Conservation (phyloP, 2,797 vertebrate genomes). For the Gambusia yucatana region DNA sequence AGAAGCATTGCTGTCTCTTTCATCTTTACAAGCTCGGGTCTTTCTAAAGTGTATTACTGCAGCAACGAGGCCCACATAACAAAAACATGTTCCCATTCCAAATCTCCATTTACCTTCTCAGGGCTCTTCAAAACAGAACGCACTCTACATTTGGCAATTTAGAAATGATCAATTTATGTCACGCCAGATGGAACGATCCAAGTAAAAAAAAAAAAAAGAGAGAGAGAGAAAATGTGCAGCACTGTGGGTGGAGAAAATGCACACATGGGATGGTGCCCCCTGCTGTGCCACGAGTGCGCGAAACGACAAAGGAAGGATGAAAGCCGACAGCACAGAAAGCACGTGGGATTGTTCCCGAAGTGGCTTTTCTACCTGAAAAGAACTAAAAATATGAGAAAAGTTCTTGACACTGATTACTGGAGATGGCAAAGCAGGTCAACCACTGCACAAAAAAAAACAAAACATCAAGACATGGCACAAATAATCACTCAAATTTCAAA, state of each 20-base stretch:
- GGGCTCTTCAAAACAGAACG: constrained; percentile 12
- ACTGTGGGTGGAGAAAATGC: constrained; percentile 16
- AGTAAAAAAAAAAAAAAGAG: background rate
- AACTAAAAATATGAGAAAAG: constrained; percentile 21
- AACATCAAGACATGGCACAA: constrained; percentile 2
- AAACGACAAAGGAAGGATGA: constrained; percentile 30
- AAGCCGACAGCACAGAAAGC: constrained; percentile 32
- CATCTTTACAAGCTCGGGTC: constrained; percentile 17
- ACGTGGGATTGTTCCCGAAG: constrained; percentile 11
- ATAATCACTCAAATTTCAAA: background rate
- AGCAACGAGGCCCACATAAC: constrained; percentile 10
- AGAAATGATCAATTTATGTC: constrained; percentile 39
- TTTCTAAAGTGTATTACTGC: constrained; percentile 14
- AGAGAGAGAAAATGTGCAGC: constrained; percentile 11
- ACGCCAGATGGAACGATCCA: constrained; percentile 20
- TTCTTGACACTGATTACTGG: constrained; percentile 19
- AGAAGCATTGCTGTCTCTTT: constrained; percentile 35
- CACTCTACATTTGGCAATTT: constrained; percentile 20
- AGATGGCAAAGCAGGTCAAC: constrained; percentile 7
- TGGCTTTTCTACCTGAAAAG: constrained; percentile 19
- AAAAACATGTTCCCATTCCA: constrained; percentile 6
- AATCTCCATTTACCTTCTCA: constrained; percentile 21
- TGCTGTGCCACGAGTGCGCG: constrained; percentile 43
- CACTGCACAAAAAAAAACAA: background rate
- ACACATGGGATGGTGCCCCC: constrained; percentile 37